phyloP scores from a whole-genome alignment of 2,797 vertebrate species.

The Hydrophis major region DNA sequence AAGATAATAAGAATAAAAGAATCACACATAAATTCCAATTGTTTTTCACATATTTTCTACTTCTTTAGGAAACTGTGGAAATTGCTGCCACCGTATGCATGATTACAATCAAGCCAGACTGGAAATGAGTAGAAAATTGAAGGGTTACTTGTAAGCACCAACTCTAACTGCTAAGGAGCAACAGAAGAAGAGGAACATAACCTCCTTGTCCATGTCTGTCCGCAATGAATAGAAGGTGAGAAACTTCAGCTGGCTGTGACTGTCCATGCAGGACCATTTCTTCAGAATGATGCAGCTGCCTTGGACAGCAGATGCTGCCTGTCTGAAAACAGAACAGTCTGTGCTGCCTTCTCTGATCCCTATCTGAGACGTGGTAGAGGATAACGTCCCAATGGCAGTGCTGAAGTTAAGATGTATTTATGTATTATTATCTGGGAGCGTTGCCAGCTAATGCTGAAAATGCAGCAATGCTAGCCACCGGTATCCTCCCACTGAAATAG shows the following conservation, averaged over 20 bases:
- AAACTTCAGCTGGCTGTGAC: not conserved
- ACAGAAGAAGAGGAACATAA: not conserved
- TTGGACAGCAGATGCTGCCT: not conserved
- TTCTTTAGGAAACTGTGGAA: not conserved
- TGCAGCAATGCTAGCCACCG: not conserved
- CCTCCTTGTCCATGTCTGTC: not conserved
- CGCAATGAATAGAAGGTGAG: not conserved
- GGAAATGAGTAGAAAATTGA: not conserved
- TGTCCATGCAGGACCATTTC: not conserved
- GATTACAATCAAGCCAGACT: not conserved
- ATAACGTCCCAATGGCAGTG: not conserved
- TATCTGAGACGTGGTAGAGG: not conserved
- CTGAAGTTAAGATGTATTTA: not conserved
- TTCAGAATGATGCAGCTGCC: not conserved
- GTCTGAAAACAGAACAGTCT: not conserved
- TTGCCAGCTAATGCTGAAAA: not conserved
- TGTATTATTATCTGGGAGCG: not conserved
- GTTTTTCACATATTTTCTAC: not conserved
- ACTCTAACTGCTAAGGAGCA: not conserved
- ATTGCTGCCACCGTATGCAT: not conserved
- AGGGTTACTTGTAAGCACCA: not conserved
- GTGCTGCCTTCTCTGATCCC: not conserved
- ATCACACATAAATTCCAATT: not conserved
- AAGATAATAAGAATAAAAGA: not conserved
- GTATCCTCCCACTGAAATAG: not conserved